Base-by-base conservation (phyloP, 2,113 vertebrate genomes). In the Crotalus viridis region DNA sequence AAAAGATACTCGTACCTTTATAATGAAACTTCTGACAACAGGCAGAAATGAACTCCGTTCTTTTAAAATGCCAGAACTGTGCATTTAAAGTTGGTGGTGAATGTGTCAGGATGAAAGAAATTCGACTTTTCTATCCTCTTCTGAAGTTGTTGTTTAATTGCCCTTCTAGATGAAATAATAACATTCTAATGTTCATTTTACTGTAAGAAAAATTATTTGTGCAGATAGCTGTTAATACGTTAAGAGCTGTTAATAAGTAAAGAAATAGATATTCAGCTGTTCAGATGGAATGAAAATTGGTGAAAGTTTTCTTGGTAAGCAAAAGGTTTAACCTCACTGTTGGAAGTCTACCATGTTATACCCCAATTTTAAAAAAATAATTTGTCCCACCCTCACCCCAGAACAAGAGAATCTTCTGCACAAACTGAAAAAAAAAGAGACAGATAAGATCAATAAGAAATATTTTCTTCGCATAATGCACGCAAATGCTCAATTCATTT, bases 11-110 rank as follows among this genome's bases (percentile, higher is more conserved):
- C 87, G 7, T 39, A 55, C 24, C 74, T 90, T 89, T 48, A 93
- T 54, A 93, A 61, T 90, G 88, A 33, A 93, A 90, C 55, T 61
- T 74, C 74, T 90, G 74, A 90, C 92, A 93, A 90, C 7, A 86
- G 69, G 33, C 54, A 90, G 74, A 55, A 90, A 90, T 90, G 55
- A 89, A 39, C 28, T 56, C 39, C 26, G 24, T 92, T 92, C 43
- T 85, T 89, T 85, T 57, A 92, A 85, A 92, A 85, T 57, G 28
- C 88, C 88, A 21, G 74, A 86, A 86, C 4, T 10, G 54, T 85
- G 51, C 69, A 21, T 93, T 92, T 90, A 86, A 90, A 90, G 88
- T 86, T 86, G 55, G 56, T n/a, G 85, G 55, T 46, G 59, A 85
- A 89, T 59, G 33, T 88, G 48, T 69, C 48, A 92, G 48, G 59